Conservation (phyloP, 2,797 vertebrate genomes). For the Carapus acus region DNA sequence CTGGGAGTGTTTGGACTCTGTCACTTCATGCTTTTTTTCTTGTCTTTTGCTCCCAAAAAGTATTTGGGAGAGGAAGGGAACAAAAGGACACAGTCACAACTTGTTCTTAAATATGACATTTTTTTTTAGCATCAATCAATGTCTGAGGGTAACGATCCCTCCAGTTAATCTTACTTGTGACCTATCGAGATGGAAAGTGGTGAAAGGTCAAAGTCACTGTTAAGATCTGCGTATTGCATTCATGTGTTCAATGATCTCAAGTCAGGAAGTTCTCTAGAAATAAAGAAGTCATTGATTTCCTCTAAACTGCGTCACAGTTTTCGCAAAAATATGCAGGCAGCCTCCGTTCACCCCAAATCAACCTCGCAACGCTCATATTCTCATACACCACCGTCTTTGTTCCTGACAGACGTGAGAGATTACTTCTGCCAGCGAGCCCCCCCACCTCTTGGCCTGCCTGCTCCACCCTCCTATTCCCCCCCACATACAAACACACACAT, state of each 20-base stretch:
- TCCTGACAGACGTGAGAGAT: conserved; percentile 42
- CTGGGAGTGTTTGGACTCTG: too few relatives aligned
- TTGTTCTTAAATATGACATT: too few relatives aligned
- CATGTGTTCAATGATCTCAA: conserved; percentile 14
- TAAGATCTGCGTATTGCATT: conserved; percentile 52
- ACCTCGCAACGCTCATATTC: conserved; percentile 34
- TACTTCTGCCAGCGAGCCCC: conserved; percentile 30
- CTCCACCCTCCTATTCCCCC: too few relatives aligned
- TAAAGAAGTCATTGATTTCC: conserved; percentile 27
- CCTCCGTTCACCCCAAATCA: conserved; percentile 34
- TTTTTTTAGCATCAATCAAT: too few relatives aligned
- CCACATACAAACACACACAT: too few relatives aligned
- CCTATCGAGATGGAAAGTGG: too few relatives aligned
- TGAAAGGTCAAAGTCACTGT: background rate
- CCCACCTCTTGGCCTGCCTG: background rate
- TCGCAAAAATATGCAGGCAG: conserved; percentile 8
- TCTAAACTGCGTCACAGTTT: conserved; percentile 29
- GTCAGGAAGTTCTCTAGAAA: conserved; percentile 31
- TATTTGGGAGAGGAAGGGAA: too few relatives aligned
- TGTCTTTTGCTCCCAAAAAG: too few relatives aligned
- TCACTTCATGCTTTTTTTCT: too few relatives aligned
- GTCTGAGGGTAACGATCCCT: too few relatives aligned
- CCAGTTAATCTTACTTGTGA: too few relatives aligned
- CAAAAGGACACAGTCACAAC: too few relatives aligned
- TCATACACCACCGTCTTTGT: conserved; percentile 39